phyloP scores from a whole-genome alignment of 2,888 invertebrate species.

The Trissonchulus sp. region DNA sequence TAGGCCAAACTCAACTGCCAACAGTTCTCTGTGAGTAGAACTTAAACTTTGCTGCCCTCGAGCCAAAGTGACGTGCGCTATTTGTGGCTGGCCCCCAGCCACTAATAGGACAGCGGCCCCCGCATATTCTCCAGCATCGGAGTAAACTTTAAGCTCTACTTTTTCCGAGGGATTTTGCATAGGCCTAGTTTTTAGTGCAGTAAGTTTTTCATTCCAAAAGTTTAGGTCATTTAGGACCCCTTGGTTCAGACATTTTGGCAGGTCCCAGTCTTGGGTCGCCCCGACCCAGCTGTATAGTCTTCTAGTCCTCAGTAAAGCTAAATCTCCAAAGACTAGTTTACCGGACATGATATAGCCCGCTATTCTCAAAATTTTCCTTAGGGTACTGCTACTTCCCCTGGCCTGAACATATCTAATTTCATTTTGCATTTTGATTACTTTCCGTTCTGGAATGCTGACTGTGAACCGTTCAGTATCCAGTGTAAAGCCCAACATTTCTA shows the following conservation, averaged over 20 bases:
- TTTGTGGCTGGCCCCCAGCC: not conserved
- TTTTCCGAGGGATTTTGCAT: not conserved
- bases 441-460: not conserved
- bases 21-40: not conserved
- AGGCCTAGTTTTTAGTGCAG: not conserved
- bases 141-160: not conserved
- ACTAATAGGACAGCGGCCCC: not conserved
- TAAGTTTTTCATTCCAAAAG: not conserved
- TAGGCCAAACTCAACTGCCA: not conserved
- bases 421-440: not conserved
- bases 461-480: not conserved
- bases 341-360: not conserved
- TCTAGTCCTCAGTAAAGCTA: constrained; percentile 1
- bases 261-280: not conserved
- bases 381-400: not conserved
- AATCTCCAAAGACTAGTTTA: not conserved
- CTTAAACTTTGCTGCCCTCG: not conserved
- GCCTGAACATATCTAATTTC: not conserved
- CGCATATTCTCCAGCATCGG: not conserved
- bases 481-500: not conserved
- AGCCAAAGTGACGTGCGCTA: not conserved
- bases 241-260: not conserved
- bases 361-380: not conserved
- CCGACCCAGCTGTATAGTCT: not conserved
- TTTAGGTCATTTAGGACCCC: not conserved